Evolutionary conservation across 2,888 invertebrate genomes (phyloP).

Genomic region (Melinopterus prodromus): DNA sequence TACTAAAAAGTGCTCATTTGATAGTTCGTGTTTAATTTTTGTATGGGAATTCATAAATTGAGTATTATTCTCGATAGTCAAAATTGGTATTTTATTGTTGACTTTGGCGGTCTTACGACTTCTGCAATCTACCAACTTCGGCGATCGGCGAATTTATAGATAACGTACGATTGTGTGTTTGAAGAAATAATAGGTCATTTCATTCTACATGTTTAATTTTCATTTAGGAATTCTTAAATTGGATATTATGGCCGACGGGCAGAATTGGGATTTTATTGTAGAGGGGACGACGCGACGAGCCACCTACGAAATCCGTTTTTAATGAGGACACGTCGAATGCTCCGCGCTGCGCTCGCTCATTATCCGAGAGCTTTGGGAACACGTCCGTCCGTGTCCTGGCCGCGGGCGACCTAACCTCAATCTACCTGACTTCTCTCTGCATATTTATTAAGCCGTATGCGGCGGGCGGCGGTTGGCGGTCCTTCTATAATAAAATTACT

Average conservation of each 20-base stretch:
- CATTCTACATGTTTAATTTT: slow-evolving; percentile 6
- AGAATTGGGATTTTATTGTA: slow-evolving; percentile 17
- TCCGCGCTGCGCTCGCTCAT: slow-evolving; percentile 13
- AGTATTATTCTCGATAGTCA: background rate
- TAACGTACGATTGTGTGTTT: too few relatives aligned
- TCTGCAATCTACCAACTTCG: too few relatives aligned
- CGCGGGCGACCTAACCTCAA: slow-evolving; percentile 21
- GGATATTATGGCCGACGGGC: slow-evolving; percentile 13
- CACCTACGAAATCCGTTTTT: slow-evolving; percentile 26
- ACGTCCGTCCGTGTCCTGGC: background rate
- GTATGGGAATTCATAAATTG: slow-evolving; percentile 19
- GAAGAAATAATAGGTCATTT: too few relatives aligned
- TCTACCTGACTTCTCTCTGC: slow-evolving; percentile 27
- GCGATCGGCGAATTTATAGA: too few relatives aligned
- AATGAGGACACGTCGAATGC: slow-evolving; percentile 24
- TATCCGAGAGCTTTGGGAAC: slow-evolving; percentile 16
- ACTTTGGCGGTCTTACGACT: background rate
- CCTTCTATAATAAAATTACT: slow-evolving; percentile 27
- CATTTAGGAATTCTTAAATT: slow-evolving; percentile 21
- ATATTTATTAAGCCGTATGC: slow-evolving; percentile 28
- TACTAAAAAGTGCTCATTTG: too few relatives aligned
- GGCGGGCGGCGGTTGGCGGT: background rate
- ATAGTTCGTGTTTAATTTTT: background rate
- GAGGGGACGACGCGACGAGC: background rate
- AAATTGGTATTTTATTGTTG: slow-evolving; percentile 19